phyloP scores from a whole-genome alignment of 2,797 vertebrate genomes.

The Phoxinus dragarum region DNA sequence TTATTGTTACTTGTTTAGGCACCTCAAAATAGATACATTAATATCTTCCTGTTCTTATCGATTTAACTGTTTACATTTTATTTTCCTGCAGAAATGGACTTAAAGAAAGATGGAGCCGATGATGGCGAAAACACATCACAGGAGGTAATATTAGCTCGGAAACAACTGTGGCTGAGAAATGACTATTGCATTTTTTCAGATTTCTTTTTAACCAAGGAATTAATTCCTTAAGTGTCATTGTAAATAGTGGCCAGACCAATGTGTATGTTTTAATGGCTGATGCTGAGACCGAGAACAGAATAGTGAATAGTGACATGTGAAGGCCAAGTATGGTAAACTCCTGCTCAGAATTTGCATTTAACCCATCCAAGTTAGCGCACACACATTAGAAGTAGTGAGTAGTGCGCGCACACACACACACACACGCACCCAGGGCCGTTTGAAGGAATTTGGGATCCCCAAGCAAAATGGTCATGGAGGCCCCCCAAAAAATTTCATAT shows the following conservation, averaged over 20 bases:
- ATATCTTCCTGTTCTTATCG: background rate
- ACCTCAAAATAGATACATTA: background rate
- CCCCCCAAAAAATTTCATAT: too few species aligned
- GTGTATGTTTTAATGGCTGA: background rate
- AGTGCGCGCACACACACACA: too few species aligned
- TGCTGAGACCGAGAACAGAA: background rate
- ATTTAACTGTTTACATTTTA: background rate
- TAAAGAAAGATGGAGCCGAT: slow-evolving; percentile 23
- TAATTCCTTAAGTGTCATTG: background rate
- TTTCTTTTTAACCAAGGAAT: background rate
- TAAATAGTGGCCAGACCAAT: background rate
- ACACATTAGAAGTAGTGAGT: too few species aligned
- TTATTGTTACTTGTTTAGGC: background rate
- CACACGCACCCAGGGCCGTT: too few species aligned
- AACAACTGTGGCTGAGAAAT: background rate
- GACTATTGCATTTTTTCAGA: background rate
- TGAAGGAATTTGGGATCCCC: too few species aligned
- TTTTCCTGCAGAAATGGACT: slow-evolving; percentile 49
- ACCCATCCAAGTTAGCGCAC: too few species aligned
- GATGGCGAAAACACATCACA: slow-evolving; percentile 52
- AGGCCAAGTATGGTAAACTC: too few species aligned
- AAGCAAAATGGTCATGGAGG: too few species aligned
- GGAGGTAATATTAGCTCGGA: slow-evolving; percentile 68
- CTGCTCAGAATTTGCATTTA: too few species aligned
- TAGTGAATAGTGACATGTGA: too few species aligned